These are phyloP conservation scores for Rapana venosa DNA, from an alignment of 2,888 invertebrate genomes.

Conservation along the genomic window DNA sequence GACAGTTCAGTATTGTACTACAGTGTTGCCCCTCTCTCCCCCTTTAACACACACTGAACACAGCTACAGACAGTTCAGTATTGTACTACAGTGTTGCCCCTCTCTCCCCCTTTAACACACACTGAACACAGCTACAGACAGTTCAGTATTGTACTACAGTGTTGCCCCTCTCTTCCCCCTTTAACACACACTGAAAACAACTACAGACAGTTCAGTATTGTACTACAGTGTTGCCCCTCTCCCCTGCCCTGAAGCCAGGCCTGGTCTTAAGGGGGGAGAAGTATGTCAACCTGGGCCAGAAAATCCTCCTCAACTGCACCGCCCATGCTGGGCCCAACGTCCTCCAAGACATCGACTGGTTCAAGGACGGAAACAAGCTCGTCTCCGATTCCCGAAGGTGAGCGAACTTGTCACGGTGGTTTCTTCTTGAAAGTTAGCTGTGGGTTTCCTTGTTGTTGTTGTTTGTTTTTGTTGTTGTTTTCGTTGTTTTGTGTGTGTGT, in stretches of 20 bases:
- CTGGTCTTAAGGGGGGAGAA: constrained; percentile 50
- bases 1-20: background rate
- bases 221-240: background rate
- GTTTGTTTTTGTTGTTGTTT: no score
- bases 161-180: no score
- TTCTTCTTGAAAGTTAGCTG: no score
- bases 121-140: background rate
- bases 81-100: background rate
- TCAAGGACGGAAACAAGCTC: constrained; percentile 54
- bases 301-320: constrained; percentile 53
- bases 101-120: background rate
- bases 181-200: no score
- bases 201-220: background rate
- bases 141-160: no score
- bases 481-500: no score
- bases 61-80: no score
- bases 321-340: constrained; percentile 53
- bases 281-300: constrained; percentile 51
- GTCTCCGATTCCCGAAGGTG: constrained; percentile 52
- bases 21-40: no score
- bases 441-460: no score
- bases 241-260: constrained; percentile 33
- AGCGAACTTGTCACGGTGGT: background rate
- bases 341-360: constrained; percentile 60
- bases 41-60: no score